phyloP scores from a whole-genome alignment of 2,888 invertebrate species.

The Chrysodeixis includens region DNA sequence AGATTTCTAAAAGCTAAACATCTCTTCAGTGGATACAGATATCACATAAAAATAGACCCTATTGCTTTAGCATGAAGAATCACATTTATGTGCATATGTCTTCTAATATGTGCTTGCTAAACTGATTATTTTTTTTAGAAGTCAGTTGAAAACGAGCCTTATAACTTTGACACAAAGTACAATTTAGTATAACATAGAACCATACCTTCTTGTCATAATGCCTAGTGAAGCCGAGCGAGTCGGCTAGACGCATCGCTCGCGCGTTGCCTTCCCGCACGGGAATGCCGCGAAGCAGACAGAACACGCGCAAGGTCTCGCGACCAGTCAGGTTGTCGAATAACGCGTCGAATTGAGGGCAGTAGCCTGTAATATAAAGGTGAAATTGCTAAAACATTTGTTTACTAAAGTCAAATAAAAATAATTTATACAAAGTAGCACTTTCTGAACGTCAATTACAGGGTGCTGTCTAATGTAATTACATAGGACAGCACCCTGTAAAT shows the following conservation, averaged over 20 bases:
- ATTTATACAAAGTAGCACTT: too few species aligned
- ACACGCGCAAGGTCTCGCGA: slow-evolving; percentile 91
- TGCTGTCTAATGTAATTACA: too few species aligned
- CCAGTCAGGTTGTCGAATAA: slow-evolving; percentile 92
- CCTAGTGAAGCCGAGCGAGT: slow-evolving; percentile 88
- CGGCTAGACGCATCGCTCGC: slow-evolving; percentile 84
- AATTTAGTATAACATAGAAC: not conserved
- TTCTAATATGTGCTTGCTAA: too few species aligned
- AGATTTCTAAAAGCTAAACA: too few species aligned
- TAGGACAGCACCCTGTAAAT: too few species aligned
- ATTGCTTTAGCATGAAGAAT: too few species aligned
- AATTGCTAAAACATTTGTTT: not conserved
- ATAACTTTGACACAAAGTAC: not conserved
- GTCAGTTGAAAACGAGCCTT: not conserved
- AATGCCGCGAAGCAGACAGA: slow-evolving; percentile 91
- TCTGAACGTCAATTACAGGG: too few species aligned
- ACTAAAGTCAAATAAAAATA: too few species aligned
- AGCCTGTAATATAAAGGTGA: slow-evolving; percentile 79
- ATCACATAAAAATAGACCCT: too few species aligned
- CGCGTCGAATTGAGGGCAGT: slow-evolving; percentile 94
- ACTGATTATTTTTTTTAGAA: too few species aligned
- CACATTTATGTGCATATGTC: too few species aligned
- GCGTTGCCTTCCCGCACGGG: slow-evolving; percentile 81
- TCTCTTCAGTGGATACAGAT: too few species aligned
- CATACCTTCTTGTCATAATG: slow-evolving; percentile 90